Percentiles rank a stretch among this genome's conserved stretches.
Conservation (phyloP, 2,797 vertebrate species). For the Syndactyla subalaris region DNA sequence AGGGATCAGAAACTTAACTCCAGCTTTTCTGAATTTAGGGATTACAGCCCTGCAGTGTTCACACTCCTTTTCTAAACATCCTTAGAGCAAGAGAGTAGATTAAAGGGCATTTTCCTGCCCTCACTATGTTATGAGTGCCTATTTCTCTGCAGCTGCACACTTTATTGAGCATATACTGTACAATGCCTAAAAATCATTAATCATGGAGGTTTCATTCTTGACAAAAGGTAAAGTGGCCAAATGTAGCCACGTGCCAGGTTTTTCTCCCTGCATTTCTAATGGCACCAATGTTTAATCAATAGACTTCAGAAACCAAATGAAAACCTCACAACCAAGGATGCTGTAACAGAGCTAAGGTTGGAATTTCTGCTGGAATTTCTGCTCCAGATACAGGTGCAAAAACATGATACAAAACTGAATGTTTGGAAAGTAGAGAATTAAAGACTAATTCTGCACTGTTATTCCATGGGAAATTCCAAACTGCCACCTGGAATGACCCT, state of each 20-base stretch:
- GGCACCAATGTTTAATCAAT: background rate
- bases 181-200: background rate
- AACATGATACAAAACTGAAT: no score
- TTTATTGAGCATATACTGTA: background rate
- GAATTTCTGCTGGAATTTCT: background rate
- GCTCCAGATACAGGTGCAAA: background rate
- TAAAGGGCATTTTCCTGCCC: background rate
- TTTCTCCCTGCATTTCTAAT: background rate
- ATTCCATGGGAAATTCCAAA: background rate
- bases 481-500: background rate
- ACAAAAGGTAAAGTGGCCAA: background rate
- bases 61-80: background rate
- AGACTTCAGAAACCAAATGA: background rate
- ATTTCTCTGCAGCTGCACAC: background rate
- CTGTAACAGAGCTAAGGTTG: background rate
- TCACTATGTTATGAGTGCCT: fast-evolving
- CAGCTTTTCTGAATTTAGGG: background rate
- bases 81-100: background rate
- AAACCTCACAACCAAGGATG: background rate
- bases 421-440: background rate
- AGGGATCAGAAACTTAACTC: background rate
- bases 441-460: background rate
- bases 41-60: background rate
- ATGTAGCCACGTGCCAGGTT: background rate
- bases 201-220: background rate